Percentiles rank a stretch among this genome's conserved stretches.
Evolutionary conservation across 2,888 invertebrate genomes (phyloP).

Genomic region (Barypeithes pellucidus): DNA sequence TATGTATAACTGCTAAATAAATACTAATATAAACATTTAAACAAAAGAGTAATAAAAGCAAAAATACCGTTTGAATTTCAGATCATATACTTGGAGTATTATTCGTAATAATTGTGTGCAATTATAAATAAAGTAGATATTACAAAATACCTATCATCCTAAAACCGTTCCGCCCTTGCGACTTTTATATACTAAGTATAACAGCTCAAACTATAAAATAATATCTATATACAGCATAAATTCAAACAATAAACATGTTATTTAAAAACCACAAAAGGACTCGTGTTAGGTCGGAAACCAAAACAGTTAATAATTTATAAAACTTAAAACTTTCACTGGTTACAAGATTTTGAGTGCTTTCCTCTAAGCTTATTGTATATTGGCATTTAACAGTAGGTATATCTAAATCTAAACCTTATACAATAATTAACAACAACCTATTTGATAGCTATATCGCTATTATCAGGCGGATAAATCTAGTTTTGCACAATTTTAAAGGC

Average conservation of each 20-base stretch:
- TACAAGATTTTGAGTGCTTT: slow-evolving; percentile 25
- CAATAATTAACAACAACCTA: slow-evolving; percentile 70
- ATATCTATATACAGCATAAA: slow-evolving; percentile 45
- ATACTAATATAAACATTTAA: slow-evolving; percentile 17
- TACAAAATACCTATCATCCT: slow-evolving; percentile 25
- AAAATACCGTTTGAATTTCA: background rate
- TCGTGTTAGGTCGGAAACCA: slow-evolving; percentile 36
- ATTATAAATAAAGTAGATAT: slow-evolving; percentile 13
- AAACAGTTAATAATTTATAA: slow-evolving; percentile 27
- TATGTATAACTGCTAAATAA: slow-evolving; percentile 27
- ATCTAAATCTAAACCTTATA: slow-evolving; percentile 62
- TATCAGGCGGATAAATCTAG: slow-evolving; percentile 36
- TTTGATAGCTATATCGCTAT: slow-evolving; percentile 39
- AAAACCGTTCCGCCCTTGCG: slow-evolving; percentile 17
- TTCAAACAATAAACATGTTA: slow-evolving; percentile 44
- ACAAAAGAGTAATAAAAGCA: background rate
- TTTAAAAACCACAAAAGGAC: slow-evolving; percentile 45
- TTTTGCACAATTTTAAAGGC: slow-evolving; percentile 33
- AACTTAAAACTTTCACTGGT: slow-evolving; percentile 39
- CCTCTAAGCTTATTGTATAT: slow-evolving; percentile 36
- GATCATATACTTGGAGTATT: slow-evolving; percentile 29
- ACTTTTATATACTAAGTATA: slow-evolving; percentile 31
- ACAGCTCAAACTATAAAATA: slow-evolving; percentile 41
- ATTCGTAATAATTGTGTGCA: slow-evolving; percentile 27
- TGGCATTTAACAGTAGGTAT: slow-evolving; percentile 50